A percentile compares a stretch with the other conserved stretches of the same genome.
These are phyloP conservation scores for Calliphora vicina DNA, from an alignment of 1,140 invertebrate genomes.

Conservation along the genomic window DNA sequence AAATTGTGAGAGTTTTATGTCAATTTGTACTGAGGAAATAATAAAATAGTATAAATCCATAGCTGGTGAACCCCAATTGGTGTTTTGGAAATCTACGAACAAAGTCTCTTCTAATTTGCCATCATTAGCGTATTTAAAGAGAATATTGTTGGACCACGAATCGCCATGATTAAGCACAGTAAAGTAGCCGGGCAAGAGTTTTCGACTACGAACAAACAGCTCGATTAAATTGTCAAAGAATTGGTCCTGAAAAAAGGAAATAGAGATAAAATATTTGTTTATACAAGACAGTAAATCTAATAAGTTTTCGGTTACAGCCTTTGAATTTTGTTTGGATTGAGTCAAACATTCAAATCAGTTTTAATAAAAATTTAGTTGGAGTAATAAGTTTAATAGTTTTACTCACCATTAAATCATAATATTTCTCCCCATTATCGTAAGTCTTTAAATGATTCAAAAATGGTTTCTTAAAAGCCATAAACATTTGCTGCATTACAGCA, in stretches of 20 bases:
- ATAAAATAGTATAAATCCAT: slow-evolving; percentile 51
- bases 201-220: slow-evolving; percentile 27
- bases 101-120: slow-evolving; percentile 54
- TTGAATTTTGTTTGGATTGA: too few relatives aligned
- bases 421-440: slow-evolving; percentile 46
- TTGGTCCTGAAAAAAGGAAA: neutral
- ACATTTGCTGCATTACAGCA: slow-evolving; percentile 42
- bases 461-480: slow-evolving; percentile 36
- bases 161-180: slow-evolving; percentile 73
- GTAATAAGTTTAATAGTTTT: neutral
- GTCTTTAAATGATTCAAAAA: slow-evolving; percentile 47
- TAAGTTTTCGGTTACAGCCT: too few relatives aligned
- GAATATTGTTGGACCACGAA: slow-evolving; percentile 72
- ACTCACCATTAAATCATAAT: slow-evolving; percentile 46
- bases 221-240: slow-evolving; percentile 42
- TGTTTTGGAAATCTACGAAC: slow-evolving; percentile 56
- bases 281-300: too few relatives aligned
- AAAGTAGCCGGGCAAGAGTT: slow-evolving; percentile 63
- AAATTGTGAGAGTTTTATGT: slow-evolving; percentile 50
- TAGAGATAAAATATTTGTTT: neutral
- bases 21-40: slow-evolving; percentile 50
- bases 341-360: neutral
- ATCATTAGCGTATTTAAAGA: slow-evolving; percentile 64
- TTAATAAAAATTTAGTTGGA: too few relatives aligned
- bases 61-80: slow-evolving; percentile 47